Base-by-base conservation (phyloP, 2,797 vertebrate genomes). In the Eupleurogrammus muticus region DNA sequence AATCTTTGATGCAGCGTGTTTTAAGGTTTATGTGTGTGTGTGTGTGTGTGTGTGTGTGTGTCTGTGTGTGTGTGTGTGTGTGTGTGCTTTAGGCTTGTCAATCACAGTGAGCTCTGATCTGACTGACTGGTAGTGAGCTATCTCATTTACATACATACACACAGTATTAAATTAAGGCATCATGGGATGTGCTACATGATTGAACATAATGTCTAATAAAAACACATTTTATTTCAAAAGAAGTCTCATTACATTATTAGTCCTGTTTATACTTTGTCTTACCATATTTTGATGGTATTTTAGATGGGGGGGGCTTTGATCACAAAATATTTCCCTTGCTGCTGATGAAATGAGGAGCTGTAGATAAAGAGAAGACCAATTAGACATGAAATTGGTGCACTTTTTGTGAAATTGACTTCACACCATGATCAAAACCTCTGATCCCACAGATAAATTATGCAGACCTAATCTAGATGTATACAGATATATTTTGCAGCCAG, bases 81-180 rank as follows among this genome's bases (percentile, higher is more conserved):
- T 56, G 63, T 65, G 64, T 61, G 66, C 50, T 72, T 77, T 75
- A 17, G 17, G 58, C 69, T 68, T 83, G 81, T 85, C 85, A 79
- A 52, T 80, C 86, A 86, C 83, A 63, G 54, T 71, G 79, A 21
- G 54, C 84, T 75, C 35, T 66, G 64, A 80, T 87, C 70, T 75
- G 38, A 40, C 55, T 83, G 64, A 71, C 81, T 87, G 61, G 48
- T 71, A 70, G 52, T 66, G 76, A 85, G 79, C 70, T 48, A 66
- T 76, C 62, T 84, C 60, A 70, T 64, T 63, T 71, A 73, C 34
- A 12, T 60, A 40, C 52, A 63, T 6, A 50, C 54, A 58, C n/a
- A 42, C 50, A 38, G 21, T 47, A 23, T 51, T 68, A 60, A 61
- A 59, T 47, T 55, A 60, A 50, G 56, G 40, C 50, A 28, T 59